phyloP scores from a whole-genome alignment of 1,140 invertebrate genomes.

The Drosophila asahinai region DNA sequence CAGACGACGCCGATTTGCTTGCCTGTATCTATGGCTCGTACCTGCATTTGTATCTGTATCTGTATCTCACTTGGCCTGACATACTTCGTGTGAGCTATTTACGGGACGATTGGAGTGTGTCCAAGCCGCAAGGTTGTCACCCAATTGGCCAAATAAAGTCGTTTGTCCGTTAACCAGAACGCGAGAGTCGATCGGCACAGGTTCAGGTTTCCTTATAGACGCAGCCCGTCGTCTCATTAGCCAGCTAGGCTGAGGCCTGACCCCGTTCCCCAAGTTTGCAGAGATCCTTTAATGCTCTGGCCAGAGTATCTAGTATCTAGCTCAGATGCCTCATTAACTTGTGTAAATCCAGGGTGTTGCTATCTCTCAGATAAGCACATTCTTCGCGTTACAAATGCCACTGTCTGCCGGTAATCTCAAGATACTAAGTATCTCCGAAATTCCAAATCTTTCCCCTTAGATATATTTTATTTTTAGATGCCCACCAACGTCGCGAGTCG shows the following conservation, averaged over 20 bases:
- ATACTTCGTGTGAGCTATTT: conserved; percentile 73
- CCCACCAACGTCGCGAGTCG: background rate
- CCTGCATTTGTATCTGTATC: conserved; percentile 35
- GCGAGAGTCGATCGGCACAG: conserved; percentile 16
- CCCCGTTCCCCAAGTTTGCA: conserved; percentile 38
- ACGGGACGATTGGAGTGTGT: conserved; percentile 69
- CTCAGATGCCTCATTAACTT: conserved; percentile 1
- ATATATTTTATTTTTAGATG: conserved; percentile 6
- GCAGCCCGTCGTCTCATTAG: conserved; percentile 57
- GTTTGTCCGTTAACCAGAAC: conserved; percentile 59
- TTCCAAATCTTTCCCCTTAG: background rate
- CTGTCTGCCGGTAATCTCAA: background rate
- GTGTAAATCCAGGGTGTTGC: background rate
- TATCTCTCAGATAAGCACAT: conserved; percentile 2
- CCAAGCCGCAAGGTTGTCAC: conserved; percentile 66
- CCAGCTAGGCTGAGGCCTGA: conserved; percentile 20
- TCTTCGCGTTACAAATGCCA: background rate
- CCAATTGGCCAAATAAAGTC: conserved; percentile 79
- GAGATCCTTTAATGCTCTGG: conserved; percentile 32
- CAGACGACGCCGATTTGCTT: conserved; percentile 16
- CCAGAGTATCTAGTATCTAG: background rate
- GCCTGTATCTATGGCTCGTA: conserved; percentile 30
- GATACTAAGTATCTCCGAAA: background rate
- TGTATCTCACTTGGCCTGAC: conserved; percentile 46
- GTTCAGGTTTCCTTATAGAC: conserved; percentile 68